Percentiles rank a stretch among this genome's conserved stretches.
phyloP scores from a whole-genome alignment of 2,113 vertebrate genomes.

The Aldabrachelys gigantea region DNA sequence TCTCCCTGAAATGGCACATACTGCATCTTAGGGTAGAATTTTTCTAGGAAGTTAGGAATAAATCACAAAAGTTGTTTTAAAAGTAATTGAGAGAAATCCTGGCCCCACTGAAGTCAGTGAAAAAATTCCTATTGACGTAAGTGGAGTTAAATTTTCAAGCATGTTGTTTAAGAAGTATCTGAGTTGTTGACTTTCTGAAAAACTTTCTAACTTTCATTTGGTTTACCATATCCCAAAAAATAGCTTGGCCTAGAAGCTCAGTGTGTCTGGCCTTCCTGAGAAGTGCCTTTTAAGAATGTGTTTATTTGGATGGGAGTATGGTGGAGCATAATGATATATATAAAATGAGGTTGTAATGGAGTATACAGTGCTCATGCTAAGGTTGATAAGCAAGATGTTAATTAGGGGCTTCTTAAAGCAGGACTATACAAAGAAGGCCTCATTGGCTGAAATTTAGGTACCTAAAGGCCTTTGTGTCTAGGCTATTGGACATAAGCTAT shows the following conservation, averaged over 20 bases:
- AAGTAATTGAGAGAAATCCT: neutral
- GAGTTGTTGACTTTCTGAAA: neutral
- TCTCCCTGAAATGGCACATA: neutral
- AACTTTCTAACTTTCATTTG: neutral
- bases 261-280: neutral
- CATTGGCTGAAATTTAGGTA: slow-evolving; percentile 37
- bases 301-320: neutral
- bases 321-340: slow-evolving; percentile 3
- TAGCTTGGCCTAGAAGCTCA: neutral
- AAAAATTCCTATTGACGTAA: neutral
- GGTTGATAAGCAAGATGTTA: slow-evolving; percentile 47
- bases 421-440: slow-evolving; percentile 41
- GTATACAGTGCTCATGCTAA: slow-evolving; percentile 20
- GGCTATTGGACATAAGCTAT: neutral
- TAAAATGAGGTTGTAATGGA: neutral
- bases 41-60: neutral
- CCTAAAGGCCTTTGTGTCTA: neutral
- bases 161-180: neutral
- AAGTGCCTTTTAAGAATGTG: neutral
- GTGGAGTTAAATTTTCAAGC: neutral
- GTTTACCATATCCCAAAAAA: neutral
- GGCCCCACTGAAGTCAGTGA: neutral
- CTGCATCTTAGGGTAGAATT: neutral
- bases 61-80: neutral
- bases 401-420: slow-evolving; percentile 59